These are phyloP conservation scores for Ligdia adustata DNA, from an alignment of 2,888 invertebrate species.

Conservation along the genomic window DNA sequence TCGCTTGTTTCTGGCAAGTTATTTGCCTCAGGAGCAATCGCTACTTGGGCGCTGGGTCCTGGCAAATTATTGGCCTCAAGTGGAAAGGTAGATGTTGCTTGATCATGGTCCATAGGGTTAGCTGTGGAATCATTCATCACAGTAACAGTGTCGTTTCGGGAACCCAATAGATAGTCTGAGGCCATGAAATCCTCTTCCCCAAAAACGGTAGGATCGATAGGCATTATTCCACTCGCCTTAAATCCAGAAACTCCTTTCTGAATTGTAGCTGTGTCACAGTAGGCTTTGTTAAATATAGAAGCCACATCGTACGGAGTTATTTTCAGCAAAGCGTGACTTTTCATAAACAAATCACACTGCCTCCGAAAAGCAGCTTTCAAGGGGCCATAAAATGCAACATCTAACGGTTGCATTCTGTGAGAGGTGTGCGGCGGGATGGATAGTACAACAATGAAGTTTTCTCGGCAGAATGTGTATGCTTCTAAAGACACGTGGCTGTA, in stretches of 20 bases:
- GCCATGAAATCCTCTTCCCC: background rate
- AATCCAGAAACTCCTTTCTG: constrained; percentile 40
- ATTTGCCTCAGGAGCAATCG: no score
- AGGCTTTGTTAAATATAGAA: constrained; percentile 25
- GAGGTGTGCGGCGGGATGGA: constrained; percentile 38
- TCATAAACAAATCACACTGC: constrained; percentile 16
- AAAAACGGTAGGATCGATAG: constrained; percentile 41
- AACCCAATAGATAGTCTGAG: no score
- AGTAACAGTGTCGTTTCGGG: no score
- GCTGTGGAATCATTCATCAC: no score
- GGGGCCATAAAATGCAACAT: constrained; percentile 32
- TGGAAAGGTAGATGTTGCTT: no score
- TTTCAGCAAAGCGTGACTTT: constrained; percentile 10
- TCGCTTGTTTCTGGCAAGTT: no score
- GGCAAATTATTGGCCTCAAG: no score
- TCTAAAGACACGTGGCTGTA: constrained; percentile 35
- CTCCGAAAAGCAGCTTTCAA: constrained; percentile 21
- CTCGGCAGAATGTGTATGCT: constrained; percentile 37
- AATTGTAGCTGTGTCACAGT: constrained; percentile 33
- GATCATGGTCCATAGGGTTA: no score
- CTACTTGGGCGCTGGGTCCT: no score
- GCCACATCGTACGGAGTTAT: constrained; percentile 26
- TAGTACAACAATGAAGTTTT: constrained; percentile 13
- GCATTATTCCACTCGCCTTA: constrained; percentile 48
- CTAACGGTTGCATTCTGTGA: constrained; percentile 37